Base-by-base conservation (phyloP, 2,113 vertebrate species). In the Indicator indicator region DNA sequence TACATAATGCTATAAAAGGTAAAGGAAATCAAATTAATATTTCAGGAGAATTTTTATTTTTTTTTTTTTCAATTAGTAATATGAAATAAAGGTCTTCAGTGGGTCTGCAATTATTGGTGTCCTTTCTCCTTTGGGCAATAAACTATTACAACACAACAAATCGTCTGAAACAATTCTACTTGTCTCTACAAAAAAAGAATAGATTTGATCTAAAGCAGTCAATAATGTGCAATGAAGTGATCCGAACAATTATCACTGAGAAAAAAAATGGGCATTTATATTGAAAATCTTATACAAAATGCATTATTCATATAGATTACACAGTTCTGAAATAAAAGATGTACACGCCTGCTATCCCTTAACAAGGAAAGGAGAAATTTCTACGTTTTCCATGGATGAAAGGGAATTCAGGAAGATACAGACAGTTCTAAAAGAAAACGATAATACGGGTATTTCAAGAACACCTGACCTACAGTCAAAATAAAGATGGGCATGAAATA, bases 311-410 rank as follows among this genome's bases (percentile, higher is more conserved):
- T 64, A 44, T 2, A 82, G 15, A 58, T 44, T 9, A 48, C 36
- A 36, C 1, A 70, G 15, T 52, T 79, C 33, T 58, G 33, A 63
- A 71, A 64, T 5, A 71, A 84, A 89, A 63, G 8, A 14, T 58
- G 7, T 38, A 54, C 6, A 50, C 2, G 26, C 11, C 28, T 46
- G 40, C 4, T 52, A 11, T 60, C 9, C 9, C 15, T 67, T 72
- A 73, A 33, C 23, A 88, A 77, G 73, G 42, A 84, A 68, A 32
- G 24, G 5, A 79, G 12, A 69, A 95, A 95, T 95, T 76, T 96
- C 42, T 50, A 67, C 11, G 81, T 86, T 93, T 93, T 89, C 69
- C 48, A 87, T 62, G 94, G 83, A 95, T 62, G 26, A 72, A 88
- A 92, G 55, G 60, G 71, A 73, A 70, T 71, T 75, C 65, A 72